A percentile compares a stretch with the other conserved stretches of the same genome.
Conservation (phyloP, 2,888 invertebrate genomes). For the Lissocephala sabroskyi region DNA sequence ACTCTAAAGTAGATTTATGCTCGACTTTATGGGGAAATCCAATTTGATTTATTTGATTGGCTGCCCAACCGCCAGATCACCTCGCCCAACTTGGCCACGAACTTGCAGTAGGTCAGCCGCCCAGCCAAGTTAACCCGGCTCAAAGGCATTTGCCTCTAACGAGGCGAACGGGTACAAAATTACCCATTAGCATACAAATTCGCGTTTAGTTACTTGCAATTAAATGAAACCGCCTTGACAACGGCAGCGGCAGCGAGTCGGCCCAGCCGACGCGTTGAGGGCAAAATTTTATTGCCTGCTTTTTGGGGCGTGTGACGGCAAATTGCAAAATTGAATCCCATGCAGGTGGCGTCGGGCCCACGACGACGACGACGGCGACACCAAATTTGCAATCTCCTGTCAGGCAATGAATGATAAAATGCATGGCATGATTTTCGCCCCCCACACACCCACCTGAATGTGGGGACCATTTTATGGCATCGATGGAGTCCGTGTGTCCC, state of each 20-base stretch:
- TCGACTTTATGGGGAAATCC: neutral
- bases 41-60: too few relatives aligned
- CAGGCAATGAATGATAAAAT: conserved; percentile 43
- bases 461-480: too few relatives aligned
- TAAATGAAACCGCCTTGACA: conserved; percentile 16
- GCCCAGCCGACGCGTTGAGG: neutral
- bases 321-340: neutral
- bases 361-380: neutral
- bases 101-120: too few relatives aligned
- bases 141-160: too few relatives aligned
- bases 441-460: neutral
- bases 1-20: conserved; percentile 3
- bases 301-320: neutral
- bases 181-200: conserved; percentile 31
- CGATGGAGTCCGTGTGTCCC: neutral
- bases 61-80: too few relatives aligned
- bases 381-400: conserved; percentile 47
- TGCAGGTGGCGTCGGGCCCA: neutral
- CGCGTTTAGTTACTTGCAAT: conserved; percentile 28
- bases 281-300: conserved; percentile 7
- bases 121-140: too few relatives aligned
- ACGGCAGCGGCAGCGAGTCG: conserved; percentile 1
- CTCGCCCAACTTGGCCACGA: too few relatives aligned
- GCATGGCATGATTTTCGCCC: conserved; percentile 20
- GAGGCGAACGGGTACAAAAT: conserved; percentile 15